A percentile compares a stretch with the other conserved stretches of the same genome.
These are phyloP conservation scores for Pogonophryne albipinna DNA, from an alignment of 2,797 vertebrate species.

Conservation along the genomic window DNA sequence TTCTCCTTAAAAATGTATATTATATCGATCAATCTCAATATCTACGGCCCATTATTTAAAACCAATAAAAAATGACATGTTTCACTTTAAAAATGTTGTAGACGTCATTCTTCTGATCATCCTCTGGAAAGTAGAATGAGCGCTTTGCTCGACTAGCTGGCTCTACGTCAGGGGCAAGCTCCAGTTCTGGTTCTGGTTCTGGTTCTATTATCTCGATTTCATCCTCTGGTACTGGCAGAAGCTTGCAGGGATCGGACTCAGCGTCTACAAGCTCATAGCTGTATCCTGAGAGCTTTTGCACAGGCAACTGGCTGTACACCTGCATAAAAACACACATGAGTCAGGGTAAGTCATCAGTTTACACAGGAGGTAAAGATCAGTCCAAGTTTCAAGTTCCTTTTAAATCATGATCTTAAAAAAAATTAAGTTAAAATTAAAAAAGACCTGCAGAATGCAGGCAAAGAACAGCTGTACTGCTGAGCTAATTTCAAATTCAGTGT, in stretches of 20 bases:
- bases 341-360: neutral
- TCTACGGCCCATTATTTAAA: neutral
- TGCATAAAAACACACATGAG: slow-evolving; percentile 41
- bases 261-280: slow-evolving; percentile 46
- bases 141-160: slow-evolving; percentile 16
- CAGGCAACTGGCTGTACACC: slow-evolving; percentile 75
- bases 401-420: too few relatives aligned
- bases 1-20: neutral
- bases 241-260: slow-evolving; percentile 53
- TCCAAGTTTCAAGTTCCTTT: too few relatives aligned
- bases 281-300: slow-evolving; percentile 75
- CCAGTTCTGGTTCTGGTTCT: accelerated
- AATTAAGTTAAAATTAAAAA: neutral
- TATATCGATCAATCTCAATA: neutral
- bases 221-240: neutral
- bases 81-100: slow-evolving; percentile 81
- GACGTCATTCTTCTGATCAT: slow-evolving; percentile 62
- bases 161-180: accelerated
- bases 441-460: too few relatives aligned
- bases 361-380: neutral
- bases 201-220: neutral
- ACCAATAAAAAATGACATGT: neutral
- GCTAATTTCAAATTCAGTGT: too few relatives aligned
- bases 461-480: too few relatives aligned
- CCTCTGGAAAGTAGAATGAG: neutral